A percentile compares a stretch with the other conserved stretches of the same genome.
phyloP scores from a whole-genome alignment of 2,888 invertebrate species.

The Epistrophe eligans region DNA sequence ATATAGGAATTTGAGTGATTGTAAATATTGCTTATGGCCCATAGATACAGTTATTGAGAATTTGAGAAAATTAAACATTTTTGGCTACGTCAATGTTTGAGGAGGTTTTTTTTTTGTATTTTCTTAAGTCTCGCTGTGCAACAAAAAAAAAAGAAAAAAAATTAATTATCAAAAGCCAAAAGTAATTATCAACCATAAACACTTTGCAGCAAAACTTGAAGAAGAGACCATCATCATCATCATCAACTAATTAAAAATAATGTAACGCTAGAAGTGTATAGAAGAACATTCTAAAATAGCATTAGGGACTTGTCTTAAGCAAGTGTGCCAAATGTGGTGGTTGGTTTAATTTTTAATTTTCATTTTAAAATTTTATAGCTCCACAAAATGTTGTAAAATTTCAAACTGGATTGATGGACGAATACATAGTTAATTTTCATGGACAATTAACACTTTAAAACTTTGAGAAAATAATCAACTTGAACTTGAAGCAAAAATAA shows the following conservation, averaged over 20 bases:
- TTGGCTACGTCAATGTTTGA: neutral
- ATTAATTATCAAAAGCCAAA: slow-evolving; percentile 4
- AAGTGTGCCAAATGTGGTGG: neutral
- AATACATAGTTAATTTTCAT: neutral
- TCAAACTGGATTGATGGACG: neutral
- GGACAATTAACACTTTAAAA: neutral
- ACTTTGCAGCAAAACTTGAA: neutral
- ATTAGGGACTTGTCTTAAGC: neutral
- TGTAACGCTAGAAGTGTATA: neutral
- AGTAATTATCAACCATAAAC: slow-evolving; percentile 16
- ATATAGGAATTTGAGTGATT: neutral
- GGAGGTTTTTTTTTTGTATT: neutral
- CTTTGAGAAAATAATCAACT: neutral
- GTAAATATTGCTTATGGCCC: neutral
- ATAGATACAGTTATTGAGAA: neutral
- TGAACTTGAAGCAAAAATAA: neutral
- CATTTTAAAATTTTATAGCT: neutral
- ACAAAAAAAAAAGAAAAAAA: neutral
- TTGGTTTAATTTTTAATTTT: slow-evolving; percentile 6
- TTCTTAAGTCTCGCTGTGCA: neutral
- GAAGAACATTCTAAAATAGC: neutral
- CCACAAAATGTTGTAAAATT: neutral
- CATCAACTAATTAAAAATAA: slow-evolving; percentile 8
- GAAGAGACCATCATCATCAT: neutral
- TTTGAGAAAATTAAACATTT: neutral